Conservation (phyloP, 2,888 invertebrate genomes). For the Caenorhabditis zanzibari region DNA sequence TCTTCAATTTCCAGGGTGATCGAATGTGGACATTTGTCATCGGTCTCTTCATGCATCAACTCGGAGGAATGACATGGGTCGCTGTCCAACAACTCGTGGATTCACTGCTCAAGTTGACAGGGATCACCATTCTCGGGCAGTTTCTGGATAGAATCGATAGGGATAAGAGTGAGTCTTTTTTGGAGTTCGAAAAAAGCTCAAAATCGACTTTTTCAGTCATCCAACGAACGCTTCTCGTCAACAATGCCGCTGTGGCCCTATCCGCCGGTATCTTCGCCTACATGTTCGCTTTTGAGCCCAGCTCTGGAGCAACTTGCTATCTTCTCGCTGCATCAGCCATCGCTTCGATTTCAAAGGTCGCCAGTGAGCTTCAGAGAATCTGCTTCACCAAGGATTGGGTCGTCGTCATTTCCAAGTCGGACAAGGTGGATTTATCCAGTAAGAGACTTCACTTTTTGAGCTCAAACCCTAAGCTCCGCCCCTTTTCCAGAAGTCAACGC, state of each 20-base stretch:
- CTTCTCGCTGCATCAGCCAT: constrained; percentile 61
- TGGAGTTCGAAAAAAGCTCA: background rate
- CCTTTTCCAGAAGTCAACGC: constrained; percentile 73
- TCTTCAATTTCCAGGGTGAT: constrained; percentile 68
- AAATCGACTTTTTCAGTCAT: constrained; percentile 35
- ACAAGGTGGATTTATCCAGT: constrained; percentile 66
- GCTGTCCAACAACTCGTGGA: constrained; percentile 74
- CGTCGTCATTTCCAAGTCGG: constrained; percentile 72
- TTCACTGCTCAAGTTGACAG: constrained; percentile 59
- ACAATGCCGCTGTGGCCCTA: constrained; percentile 73
- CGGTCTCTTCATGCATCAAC: constrained; percentile 72
- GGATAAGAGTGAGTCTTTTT: constrained; percentile 44
- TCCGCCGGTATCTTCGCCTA: constrained; percentile 68
- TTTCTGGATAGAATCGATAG: constrained; percentile 61
- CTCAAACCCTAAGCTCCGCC: background rate
- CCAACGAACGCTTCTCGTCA: constrained; percentile 63
- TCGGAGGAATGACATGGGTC: constrained; percentile 74
- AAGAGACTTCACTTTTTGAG: too few species aligned
- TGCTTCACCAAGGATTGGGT: constrained; percentile 82
- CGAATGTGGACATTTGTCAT: constrained; percentile 75
- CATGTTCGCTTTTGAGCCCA: background rate
- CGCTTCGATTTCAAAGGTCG: constrained; percentile 69
- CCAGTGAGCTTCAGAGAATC: constrained; percentile 78
- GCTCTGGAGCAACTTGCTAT: background rate
- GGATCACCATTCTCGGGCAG: constrained; percentile 51